Conservation (phyloP, 2,797 vertebrate genomes). For the Triplophysa yarkandensis region DNA sequence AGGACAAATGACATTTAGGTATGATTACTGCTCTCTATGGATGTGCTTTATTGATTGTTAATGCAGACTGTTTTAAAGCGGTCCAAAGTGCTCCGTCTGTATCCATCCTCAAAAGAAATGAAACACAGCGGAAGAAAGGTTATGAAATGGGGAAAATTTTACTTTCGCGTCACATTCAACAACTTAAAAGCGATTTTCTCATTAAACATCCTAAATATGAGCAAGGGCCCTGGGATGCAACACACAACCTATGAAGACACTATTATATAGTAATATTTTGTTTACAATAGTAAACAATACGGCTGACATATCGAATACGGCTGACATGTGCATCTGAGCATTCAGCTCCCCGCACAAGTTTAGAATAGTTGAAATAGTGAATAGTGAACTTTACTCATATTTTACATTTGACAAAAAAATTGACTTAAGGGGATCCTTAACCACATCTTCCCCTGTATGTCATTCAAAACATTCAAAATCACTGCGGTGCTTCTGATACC, state of each 20-base stretch:
- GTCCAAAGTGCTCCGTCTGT: slow-evolving; percentile 53
- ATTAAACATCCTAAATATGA: not conserved
- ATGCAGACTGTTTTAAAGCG: slow-evolving; percentile 51
- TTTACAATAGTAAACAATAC: no score
- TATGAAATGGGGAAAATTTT: slow-evolving; percentile 21
- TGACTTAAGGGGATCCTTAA: no score
- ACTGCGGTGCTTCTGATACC: no score
- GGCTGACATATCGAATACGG: no score
- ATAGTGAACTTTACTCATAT: not conserved
- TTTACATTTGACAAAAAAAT: not conserved
- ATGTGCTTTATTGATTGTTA: slow-evolving; percentile 53
- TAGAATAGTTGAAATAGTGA: not conserved
- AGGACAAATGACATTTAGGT: slow-evolving; percentile 65
- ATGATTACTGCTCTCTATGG: slow-evolving; percentile 63
- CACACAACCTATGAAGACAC: not conserved
- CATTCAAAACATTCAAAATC: no score
- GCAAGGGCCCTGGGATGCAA: not conserved
- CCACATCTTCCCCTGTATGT: no score
- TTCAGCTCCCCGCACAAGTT: no score
- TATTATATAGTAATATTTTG: not conserved
- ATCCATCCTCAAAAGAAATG: slow-evolving; percentile 56
- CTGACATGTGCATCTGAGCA: no score
- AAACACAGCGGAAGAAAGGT: slow-evolving; percentile 38
- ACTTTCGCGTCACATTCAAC: slow-evolving; percentile 16
- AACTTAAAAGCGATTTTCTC: slow-evolving; percentile 4